Evolutionary conservation across 2,888 invertebrate genomes (phyloP), one percentile per base, ranked within the genome.

Genomic region (Eupithecia inturbata): DNA sequence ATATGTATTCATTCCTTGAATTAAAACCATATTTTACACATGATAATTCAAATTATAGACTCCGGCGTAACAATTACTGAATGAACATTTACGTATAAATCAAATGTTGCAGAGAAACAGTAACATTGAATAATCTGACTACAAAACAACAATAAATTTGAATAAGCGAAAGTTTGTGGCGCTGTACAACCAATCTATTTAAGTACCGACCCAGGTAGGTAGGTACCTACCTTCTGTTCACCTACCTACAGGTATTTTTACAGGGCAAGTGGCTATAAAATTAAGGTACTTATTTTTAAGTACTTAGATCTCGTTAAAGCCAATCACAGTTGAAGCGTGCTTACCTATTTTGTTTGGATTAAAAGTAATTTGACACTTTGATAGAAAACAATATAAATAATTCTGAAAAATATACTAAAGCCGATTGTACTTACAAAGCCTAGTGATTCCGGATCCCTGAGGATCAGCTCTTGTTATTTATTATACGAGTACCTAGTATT

Each of bases 101-200:
- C 69, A 72, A 64, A 71, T 78, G 69, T 70, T 78, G 68, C 71
- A 57, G 63, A 72, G 77, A 71, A 77, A 81, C 81, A 76, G 68
- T 80, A 80, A 84, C 82, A 82, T 82, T 83, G 79, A 81, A 84
- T 83, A 82, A 84, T 77, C 70, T 77, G n/a, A 74, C 73, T 72
- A 80, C 80, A 82, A 75, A 80, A 82, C 82, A 81, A 79, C 80
- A 77, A 82, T 78, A 77, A 78, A 82, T 86, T 86, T 83, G 80
- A 86, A 87, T 86, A 86, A 87, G 80, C 82, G 87, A 87, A 86
- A 86, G 86, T 87, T 79, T 72, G 78, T 64, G 53, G 73, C 45
- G 75, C 67, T 72, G 53, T 22, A 74, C 73, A 79, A 79, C 78
- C 78, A 75, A 77, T 78, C 72, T 76, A 66, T 69, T 71, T 57